Base-by-base conservation (phyloP, 2,113 vertebrate species). In the Sarotherodon lohbergeri region DNA sequence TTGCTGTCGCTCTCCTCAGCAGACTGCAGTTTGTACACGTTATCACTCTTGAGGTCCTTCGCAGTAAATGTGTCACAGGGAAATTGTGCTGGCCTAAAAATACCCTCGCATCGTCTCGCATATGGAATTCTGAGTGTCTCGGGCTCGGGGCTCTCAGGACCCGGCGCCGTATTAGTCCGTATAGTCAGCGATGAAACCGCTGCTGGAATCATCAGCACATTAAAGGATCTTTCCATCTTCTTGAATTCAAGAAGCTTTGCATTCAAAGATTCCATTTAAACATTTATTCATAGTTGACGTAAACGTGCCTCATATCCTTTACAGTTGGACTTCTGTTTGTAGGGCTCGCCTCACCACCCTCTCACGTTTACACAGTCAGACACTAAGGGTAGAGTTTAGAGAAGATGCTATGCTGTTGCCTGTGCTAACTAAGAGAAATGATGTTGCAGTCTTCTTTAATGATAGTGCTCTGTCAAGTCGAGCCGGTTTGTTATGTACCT, bases 81-180 rank as follows among this genome's bases (percentile, higher is more conserved):
- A 93, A 61, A 94, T 85, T 89, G 82, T 85, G 63, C 81, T 5
- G 73, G 86, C 81, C 91, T 95, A 95, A 95, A 95, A 96, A 96
- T 95, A 94, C 81, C 56, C 79, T 24, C 3, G 14, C 85, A 80
- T 82, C 76, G 61, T 73, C 87, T 88, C 56, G 24, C 81, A 36
- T 89, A 66, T 55, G 85, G 91, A 76, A 76, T 81, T 82, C 66
- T 16, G 41, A 56, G 84, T 39, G 85, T 90, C 83, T 89, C 3
- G 56, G 54, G 84, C 80, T 61, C 29, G 2, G 7, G 13, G 6
- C 71, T 68, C 59, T 82, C 50, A 22, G 81, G 41, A 79, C 22
- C 48, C 54, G 7, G 34, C 4, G 57, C 39, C 68, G 56, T 24
- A 13, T 61, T 61, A 76, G 68, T 86, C 83, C 68, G 19, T 6